A percentile compares a stretch with the other conserved stretches of the same genome.
Evolutionary conservation across 2,888 invertebrate genomes (phyloP).

Genomic region (Dolichopus griseipennis): DNA sequence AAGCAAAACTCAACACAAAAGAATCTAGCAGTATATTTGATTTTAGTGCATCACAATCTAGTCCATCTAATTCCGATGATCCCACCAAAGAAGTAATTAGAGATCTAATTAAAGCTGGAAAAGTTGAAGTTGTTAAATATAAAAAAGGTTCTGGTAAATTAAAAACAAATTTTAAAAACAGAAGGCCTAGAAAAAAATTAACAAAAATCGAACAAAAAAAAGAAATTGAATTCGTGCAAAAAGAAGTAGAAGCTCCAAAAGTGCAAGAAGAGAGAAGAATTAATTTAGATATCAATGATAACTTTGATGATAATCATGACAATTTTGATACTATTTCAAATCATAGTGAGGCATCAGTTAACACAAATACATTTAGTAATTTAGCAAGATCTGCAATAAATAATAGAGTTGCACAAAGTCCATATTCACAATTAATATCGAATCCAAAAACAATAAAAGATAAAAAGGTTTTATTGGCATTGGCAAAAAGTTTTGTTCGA

Average conservation of each 20-base stretch:
- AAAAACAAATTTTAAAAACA: background rate
- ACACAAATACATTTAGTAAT: background rate
- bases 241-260: no score
- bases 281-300: background rate
- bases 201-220: no score
- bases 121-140: background rate
- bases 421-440: background rate
- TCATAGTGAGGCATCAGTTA: background rate
- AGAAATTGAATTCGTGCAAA: no score
- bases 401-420: background rate
- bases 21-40: background rate
- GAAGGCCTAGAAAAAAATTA: background rate
- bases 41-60: conserved; percentile 3
- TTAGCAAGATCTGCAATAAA: background rate
- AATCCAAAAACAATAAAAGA: background rate
- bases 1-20: no score
- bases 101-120: background rate
- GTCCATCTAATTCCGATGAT: background rate
- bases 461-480: background rate
- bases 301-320: background rate
- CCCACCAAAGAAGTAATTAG: background rate
- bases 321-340: background rate
- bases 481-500: background rate
- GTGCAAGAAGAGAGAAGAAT: background rate
- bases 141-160: background rate